phyloP scores from a whole-genome alignment of 2,888 invertebrate species.

The Herminia tarsipennalis region DNA sequence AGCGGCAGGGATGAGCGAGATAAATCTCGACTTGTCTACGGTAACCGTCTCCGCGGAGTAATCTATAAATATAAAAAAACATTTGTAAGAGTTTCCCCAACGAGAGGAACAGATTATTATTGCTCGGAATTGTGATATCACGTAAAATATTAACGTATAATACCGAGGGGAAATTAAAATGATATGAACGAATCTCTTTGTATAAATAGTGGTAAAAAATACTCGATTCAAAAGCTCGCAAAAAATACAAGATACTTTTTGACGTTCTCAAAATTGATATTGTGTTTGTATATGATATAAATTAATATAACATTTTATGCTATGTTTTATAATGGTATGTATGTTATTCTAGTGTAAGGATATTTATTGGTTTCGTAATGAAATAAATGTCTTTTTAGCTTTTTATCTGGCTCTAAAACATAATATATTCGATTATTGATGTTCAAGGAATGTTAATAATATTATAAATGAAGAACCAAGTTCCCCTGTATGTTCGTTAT shows the following conservation, averaged over 20 bases:
- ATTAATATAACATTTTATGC: neutral
- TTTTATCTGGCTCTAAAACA: no score
- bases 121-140: slow-evolving; percentile 61
- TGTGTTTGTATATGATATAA: neutral
- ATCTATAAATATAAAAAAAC: slow-evolving; percentile 58
- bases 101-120: slow-evolving; percentile 61
- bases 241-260: no score
- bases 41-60: slow-evolving; percentile 55
- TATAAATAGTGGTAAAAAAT: slow-evolving; percentile 46
- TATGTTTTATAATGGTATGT: neutral
- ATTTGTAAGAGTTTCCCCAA: slow-evolving; percentile 58
- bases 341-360: no score
- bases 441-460: no score
- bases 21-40: slow-evolving; percentile 68
- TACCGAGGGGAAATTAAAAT: slow-evolving; percentile 73
- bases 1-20: slow-evolving; percentile 62
- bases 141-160: slow-evolving; percentile 71
- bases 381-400: no score
- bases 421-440: no score
- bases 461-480: no score
- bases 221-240: slow-evolving; percentile 14
- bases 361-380: no score
- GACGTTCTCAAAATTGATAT: slow-evolving; percentile 5
- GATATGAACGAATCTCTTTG: slow-evolving; percentile 63
- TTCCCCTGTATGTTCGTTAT: no score